These are phyloP conservation scores for Microctonus aethiopoides DNA, from an alignment of 2,888 invertebrate species.

Conservation along the genomic window DNA sequence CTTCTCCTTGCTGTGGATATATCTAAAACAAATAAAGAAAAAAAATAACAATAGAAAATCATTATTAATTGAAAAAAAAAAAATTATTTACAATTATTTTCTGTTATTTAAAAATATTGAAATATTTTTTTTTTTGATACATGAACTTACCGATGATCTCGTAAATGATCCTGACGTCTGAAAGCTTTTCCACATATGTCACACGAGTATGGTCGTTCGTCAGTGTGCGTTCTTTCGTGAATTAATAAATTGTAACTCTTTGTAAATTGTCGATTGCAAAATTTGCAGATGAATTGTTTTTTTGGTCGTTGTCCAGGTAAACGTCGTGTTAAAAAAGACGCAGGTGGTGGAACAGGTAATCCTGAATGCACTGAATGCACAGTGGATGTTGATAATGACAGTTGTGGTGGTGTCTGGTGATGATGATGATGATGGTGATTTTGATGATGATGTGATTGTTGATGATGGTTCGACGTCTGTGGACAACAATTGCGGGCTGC, in stretches of 20 bases:
- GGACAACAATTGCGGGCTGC: conserved; percentile 67
- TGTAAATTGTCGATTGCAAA: conserved; percentile 96
- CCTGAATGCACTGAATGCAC: conserved; percentile 58
- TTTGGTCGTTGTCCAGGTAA: conserved; percentile 88
- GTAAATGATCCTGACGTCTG: conserved; percentile 93
- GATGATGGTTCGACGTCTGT: conserved; percentile 66
- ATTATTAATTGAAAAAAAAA: not conserved
- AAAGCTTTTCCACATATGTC: conserved; percentile 98
- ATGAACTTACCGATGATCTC: conserved; percentile 86
- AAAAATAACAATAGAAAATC: no score
- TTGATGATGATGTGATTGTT: conserved; percentile 61
- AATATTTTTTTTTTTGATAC: not conserved
- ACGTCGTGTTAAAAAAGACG: conserved; percentile 75
- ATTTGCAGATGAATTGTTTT: conserved; percentile 98
- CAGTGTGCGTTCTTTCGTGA: conserved; percentile 97
- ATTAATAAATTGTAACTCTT: conserved; percentile 97
- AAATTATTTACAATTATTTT: not conserved
- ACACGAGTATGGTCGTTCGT: conserved; percentile 96
- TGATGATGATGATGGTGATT: conserved; percentile 45
- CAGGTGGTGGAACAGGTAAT: conserved; percentile 55
- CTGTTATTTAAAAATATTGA: not conserved
- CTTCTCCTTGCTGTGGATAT: conserved; percentile 98
- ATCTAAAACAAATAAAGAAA: no score
- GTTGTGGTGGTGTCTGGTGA: conserved; percentile 46
- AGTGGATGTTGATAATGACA: conserved; percentile 65